A percentile compares a stretch with the other conserved stretches of the same genome.
Conservation (phyloP, 2,797 vertebrate species). For the Phataginus tricuspis region DNA sequence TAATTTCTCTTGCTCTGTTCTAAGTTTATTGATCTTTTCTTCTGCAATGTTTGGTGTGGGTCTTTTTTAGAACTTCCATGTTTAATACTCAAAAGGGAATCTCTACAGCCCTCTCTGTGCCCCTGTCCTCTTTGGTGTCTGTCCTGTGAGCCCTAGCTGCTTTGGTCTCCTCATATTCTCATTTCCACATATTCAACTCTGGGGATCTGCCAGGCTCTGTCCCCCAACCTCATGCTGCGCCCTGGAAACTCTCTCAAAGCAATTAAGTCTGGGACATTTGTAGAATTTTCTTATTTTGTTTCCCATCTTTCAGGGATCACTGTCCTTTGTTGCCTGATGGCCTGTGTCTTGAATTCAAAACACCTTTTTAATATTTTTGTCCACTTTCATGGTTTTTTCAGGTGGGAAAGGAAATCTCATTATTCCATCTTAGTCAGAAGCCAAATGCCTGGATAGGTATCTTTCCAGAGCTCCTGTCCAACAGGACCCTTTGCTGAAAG, state of each 20-base stretch:
- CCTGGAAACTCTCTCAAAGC: neutral
- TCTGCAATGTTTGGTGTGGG: neutral
- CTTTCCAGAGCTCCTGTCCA: neutral
- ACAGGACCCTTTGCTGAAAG: neutral
- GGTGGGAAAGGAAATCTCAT: neutral
- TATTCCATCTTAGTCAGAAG: neutral
- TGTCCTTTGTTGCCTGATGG: neutral
- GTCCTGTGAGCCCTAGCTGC: neutral
- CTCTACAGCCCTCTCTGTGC: neutral
- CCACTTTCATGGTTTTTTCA: neutral
- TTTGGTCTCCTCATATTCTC: neutral
- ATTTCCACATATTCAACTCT: neutral
- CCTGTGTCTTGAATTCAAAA: neutral
- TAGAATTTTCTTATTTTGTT: neutral
- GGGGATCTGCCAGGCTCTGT: neutral
- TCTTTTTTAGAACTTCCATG: neutral
- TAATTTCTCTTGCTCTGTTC: neutral
- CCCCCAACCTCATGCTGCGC: neutral
- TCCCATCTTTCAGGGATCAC: conserved; percentile 15
- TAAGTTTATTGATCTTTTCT: neutral
- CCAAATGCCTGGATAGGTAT: neutral
- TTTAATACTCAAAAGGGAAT: neutral
- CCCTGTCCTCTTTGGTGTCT: neutral
- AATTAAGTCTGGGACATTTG: neutral
- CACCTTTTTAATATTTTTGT: conserved; percentile 15